Evolutionary conservation across 2,113 vertebrate genomes (phyloP).

Genomic region (Oncorhynchus mykiss): DNA sequence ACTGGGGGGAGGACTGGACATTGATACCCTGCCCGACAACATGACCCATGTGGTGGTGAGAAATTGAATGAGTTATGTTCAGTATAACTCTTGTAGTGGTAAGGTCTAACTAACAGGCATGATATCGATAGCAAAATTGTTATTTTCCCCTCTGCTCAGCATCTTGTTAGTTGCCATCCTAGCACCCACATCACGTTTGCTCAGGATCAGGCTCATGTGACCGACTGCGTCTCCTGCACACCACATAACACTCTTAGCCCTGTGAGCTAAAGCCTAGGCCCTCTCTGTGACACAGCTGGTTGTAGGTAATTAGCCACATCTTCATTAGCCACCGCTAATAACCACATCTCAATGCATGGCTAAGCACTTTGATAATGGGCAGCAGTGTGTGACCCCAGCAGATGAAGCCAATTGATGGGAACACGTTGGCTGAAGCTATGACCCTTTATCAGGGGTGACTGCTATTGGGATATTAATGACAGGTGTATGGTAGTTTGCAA

Average conservation of each 20-base stretch:
- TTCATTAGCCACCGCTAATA: background rate
- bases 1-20: constrained; percentile 72
- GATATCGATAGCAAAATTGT: background rate
- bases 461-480: constrained; percentile 10
- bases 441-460: background rate
- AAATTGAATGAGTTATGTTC: background rate
- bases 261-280: background rate
- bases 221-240: no score
- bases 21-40: constrained; percentile 79
- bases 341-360: background rate
- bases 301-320: background rate
- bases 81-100: background rate
- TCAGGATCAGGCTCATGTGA: background rate
- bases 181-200: background rate
- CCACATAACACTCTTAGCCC: no score
- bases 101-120: background rate
- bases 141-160: background rate
- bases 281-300: background rate
- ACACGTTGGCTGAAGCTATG: background rate
- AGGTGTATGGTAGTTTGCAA: constrained; percentile 2
- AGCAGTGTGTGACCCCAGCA: background rate
- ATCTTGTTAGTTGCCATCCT: background rate
- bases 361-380: background rate
- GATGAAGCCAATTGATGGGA: background rate
- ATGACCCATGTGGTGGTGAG: constrained; percentile 83